Evolutionary conservation across 2,797 vertebrate genomes (phyloP), one percentile per base, ranked within the genome.

Genomic region (Cetoscarus ocellatus): DNA sequence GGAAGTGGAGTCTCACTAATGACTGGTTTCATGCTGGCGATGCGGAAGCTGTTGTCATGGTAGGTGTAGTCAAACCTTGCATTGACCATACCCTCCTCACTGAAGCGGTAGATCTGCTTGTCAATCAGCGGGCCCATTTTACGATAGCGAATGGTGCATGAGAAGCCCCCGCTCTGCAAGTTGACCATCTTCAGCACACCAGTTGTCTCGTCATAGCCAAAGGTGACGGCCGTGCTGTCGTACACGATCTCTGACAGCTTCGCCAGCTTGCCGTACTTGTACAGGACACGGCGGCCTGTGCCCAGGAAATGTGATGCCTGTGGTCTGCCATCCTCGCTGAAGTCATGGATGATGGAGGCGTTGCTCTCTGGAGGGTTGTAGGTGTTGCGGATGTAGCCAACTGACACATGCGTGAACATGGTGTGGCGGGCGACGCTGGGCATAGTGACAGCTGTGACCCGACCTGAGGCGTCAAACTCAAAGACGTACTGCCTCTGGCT

Each of bases 71-170:
- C 98, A 2, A 99, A 99, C 72, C 98, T 93, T 0, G 98, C 98
- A 1, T 99, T 99, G 76, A 99, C 98, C 98, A 99, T 99, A 1
- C 98, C 98, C 91, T 99, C 98, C 85, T 99, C 98, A 0, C 97
- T 98, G 91, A 98, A 99, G 69, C 98, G 94, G 72, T 99, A 99
- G 90, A 99, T 99, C 88, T 99, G 98, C 88, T 99, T 99, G 92
- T 99, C 98, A 10, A 99, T 95, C 0, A 99, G 95, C 0, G 98
- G 98, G 15, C 98, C 98, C 13, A 99, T 97, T 83, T 99, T 99
- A 39, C 98, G 95, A 67, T 99, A 99, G 72, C 98, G 95, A 71
- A 99, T 99, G 0, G 98, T 99, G 85, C 98, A 99, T 3, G 98
- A 99, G 93, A 99, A 99, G 42, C 97, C 96, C 11, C 98, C 98